Evolutionary conservation across 2,113 vertebrate species (phyloP).

Genomic region (Eublepharis macularius): DNA sequence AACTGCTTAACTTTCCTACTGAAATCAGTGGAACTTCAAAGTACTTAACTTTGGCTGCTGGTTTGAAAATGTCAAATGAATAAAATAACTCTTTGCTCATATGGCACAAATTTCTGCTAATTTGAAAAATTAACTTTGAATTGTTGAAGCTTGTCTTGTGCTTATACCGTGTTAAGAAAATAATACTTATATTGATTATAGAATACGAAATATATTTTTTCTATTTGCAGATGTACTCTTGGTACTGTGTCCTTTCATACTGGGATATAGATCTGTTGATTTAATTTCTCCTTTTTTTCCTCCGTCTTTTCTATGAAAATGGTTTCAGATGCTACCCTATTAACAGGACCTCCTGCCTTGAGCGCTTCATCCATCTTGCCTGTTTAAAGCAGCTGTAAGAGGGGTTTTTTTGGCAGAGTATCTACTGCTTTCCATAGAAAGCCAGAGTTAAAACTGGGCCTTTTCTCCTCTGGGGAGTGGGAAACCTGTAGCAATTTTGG

Average conservation of each 20-base stretch:
- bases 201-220: background rate
- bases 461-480: rapidly evolving
- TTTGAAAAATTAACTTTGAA: background rate
- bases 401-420: background rate
- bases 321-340: background rate
- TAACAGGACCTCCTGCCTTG: background rate
- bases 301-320: background rate
- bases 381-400: background rate
- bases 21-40: background rate
- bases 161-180: background rate
- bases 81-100: background rate
- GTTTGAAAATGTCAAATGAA: background rate
- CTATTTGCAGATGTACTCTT: background rate
- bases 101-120: background rate
- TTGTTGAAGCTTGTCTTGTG: background rate
- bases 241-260: background rate
- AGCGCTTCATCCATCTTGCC: background rate
- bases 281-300: background rate
- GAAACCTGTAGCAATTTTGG: background rate
- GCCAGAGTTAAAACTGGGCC: rapidly evolving
- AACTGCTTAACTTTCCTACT: background rate
- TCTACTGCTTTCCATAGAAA: rapidly evolving
- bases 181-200: background rate
- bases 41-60: background rate
- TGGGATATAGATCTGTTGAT: rapidly evolving